These are phyloP conservation scores for Petrolisthes cinctipes DNA, from an alignment of 2,888 invertebrate genomes.

Conservation along the genomic window DNA sequence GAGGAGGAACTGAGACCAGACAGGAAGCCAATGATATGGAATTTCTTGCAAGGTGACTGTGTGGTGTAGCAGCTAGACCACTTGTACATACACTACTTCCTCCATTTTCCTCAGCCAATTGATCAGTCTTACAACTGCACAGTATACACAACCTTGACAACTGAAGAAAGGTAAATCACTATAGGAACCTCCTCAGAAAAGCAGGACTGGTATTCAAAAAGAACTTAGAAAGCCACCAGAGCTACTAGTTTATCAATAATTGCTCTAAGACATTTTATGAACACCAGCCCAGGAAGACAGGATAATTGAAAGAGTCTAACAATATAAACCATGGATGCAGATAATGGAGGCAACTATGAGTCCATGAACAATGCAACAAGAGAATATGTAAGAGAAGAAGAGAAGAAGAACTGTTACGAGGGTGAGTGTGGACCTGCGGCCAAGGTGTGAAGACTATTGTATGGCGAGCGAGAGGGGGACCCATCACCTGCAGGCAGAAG, in stretches of 20 bases:
- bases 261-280: too few relatives aligned
- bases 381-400: background rate
- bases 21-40: background rate
- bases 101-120: slow-evolving; percentile 9
- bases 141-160: too few relatives aligned
- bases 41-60: background rate
- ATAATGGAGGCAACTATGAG: background rate
- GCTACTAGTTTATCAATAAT: too few relatives aligned
- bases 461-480: slow-evolving; percentile 49
- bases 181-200: too few relatives aligned
- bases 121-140: background rate
- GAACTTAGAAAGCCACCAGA: too few relatives aligned
- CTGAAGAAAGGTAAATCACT: too few relatives aligned
- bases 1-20: background rate
- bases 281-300: too few relatives aligned
- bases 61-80: background rate
- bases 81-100: background rate
- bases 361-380: background rate
- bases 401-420: slow-evolving; percentile 10
- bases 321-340: background rate
- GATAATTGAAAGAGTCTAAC: too few relatives aligned
- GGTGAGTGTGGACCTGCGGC: slow-evolving; percentile 43
- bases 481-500: slow-evolving; percentile 38
- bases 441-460: slow-evolving; percentile 52
- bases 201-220: too few relatives aligned